Evolutionary conservation across 1,140 invertebrate species (phyloP), one percentile per base, ranked within the genome.

Genomic region (Papilio helenus): DNA sequence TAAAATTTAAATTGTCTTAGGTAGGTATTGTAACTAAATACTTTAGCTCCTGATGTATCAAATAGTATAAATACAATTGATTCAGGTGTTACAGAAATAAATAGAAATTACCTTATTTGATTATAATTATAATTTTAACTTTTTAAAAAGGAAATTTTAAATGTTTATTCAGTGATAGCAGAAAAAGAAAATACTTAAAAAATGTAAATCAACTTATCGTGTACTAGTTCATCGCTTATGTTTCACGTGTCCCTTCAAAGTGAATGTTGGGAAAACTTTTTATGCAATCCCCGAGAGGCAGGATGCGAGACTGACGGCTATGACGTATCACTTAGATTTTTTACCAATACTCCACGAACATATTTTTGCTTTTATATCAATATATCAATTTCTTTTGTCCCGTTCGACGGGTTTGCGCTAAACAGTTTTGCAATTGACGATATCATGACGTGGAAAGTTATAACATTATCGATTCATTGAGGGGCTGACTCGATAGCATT

Each of bases 291-390:
- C 90, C 92, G 76, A 84, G 90, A 88, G 90, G 88, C 88, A 79
- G 81, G 85, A 83, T 82, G 76, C 71, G 71, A 84, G 87, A 89
- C 79, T 93, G 92, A 92, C 91, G 86, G 90, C 90, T 94, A 94
- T 94, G 93, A 94, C 90, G 91, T 92, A 94, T 94, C 88, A 86
- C 85, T 88, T 80, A 87, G 85, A 89, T 90, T 92, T 94, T 93
- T 94, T 93, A 90, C 85, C 88, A 89, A 90, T 88, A 91, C 85
- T 86, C 81, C 80, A 79, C 49, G 87, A 91, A 94, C 93, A 94
- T 92, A 93, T 93, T 92, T 94, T 93, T 93, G 92, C 93, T 94
- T 92, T 94, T 93, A 94, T 88, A 84, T 92, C 91, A 89, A 92
- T 93, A 88, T 88, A 94, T 93, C 92, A 94, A 93, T 92, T 91